Conservation (phyloP, 2,888 invertebrate genomes). For the Pollenia angustigena region DNA sequence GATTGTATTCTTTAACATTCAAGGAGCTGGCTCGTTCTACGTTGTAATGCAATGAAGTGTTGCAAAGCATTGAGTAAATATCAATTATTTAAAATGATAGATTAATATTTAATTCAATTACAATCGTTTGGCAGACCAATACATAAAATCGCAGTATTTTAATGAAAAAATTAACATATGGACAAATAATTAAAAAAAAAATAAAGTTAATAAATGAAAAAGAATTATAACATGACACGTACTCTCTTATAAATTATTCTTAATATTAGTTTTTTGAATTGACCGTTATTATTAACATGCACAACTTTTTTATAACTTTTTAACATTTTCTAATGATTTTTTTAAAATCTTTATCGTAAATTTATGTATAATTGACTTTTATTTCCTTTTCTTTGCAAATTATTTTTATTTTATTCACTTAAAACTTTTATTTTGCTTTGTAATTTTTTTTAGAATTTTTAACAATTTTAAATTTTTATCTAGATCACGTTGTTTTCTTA, state of each 20-base stretch:
- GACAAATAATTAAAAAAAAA: conserved; percentile 1
- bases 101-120: conserved; percentile 41
- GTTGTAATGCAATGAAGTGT: conserved; percentile 4
- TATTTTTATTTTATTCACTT: conserved; percentile 3
- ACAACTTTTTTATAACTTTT: conserved; percentile 49
- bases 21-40: background rate
- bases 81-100: conserved; percentile 54
- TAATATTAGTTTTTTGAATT: conserved; percentile 58
- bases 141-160: background rate
- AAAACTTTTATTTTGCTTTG: conserved; percentile 23
- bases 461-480: conserved; percentile 25
- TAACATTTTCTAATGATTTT: conserved; percentile 61
- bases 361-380: conserved; percentile 8
- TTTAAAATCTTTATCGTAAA: conserved; percentile 8
- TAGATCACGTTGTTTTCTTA: conserved; percentile 31
- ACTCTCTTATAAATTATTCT: conserved; percentile 65
- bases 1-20: conserved; percentile 13
- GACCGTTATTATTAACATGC: conserved; percentile 40
- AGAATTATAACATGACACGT: conserved; percentile 26
- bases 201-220: background rate
- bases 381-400: conserved; percentile 9
- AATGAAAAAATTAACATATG: conserved; percentile 40
- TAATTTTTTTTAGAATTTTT: conserved; percentile 35
- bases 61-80: conserved; percentile 19
- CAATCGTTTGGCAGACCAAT: background rate